Evolutionary conservation across 2,888 invertebrate genomes (phyloP).

Genomic region (Nomada fucata): DNA sequence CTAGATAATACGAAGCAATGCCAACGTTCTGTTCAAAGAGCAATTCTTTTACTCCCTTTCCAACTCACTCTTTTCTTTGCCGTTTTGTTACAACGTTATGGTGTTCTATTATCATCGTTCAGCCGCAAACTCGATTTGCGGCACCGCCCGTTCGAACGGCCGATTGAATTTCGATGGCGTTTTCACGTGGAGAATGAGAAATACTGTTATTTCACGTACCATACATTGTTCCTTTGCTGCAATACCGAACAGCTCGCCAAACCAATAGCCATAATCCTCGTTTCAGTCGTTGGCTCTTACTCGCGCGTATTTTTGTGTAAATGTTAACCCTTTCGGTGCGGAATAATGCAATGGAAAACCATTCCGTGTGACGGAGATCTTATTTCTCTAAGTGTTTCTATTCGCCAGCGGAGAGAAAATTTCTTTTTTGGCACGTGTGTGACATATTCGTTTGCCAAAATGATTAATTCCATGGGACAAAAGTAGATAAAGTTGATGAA

Average conservation of each 20-base stretch:
- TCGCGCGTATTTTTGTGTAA: not conserved
- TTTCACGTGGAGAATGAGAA: constrained; percentile 37
- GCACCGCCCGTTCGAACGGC: constrained; percentile 20
- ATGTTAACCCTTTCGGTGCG: not conserved
- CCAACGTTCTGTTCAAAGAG: not conserved
- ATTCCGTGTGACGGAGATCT: too few species aligned
- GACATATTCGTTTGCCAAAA: too few species aligned
- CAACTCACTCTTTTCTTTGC: not conserved
- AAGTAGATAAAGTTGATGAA: too few species aligned
- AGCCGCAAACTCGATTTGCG: constrained; percentile 41
- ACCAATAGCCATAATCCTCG: not conserved
- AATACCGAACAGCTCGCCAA: not conserved
- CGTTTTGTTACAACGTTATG: constrained; percentile 14
- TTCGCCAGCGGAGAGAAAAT: too few species aligned
- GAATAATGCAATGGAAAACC: too few species aligned
- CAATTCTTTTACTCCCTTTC: not conserved
- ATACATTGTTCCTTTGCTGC: not conserved
- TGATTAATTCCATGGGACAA: too few species aligned
- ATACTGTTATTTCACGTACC: constrained; percentile 44
- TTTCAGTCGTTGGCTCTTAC: not conserved
- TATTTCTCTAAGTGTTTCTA: too few species aligned
- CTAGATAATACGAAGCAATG: not conserved
- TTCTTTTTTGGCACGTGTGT: too few species aligned
- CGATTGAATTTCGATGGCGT: constrained; percentile 51
- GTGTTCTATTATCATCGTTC: constrained; percentile 30